Conservation (phyloP, 30 jellyfish, hydroid and myxozoan species). For the Hydractinia echinata region DNA sequence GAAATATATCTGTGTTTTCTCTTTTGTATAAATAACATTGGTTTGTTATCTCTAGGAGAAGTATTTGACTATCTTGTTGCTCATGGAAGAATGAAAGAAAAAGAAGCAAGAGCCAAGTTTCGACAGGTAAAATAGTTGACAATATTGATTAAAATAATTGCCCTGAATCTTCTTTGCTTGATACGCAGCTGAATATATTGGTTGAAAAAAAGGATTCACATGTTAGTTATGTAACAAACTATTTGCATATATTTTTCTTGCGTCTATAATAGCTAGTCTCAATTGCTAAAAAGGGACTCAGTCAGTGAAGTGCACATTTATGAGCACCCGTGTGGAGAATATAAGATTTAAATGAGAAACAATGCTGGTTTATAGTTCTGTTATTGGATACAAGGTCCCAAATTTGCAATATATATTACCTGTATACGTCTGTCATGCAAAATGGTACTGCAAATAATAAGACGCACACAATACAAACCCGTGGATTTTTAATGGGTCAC, state of each 20-base stretch:
- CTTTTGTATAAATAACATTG: background rate
- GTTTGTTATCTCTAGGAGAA: constrained; percentile 53
- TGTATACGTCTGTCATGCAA: too few species aligned
- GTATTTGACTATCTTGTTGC: constrained; percentile 98
- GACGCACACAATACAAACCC: too few species aligned
- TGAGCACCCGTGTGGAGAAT: too few species aligned
- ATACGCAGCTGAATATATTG: background rate
- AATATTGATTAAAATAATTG: background rate
- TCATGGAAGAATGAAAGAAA: constrained; percentile 95
- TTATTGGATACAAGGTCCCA: too few species aligned
- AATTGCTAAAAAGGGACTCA: too few species aligned
- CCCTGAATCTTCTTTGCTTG: background rate
- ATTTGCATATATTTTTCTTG: too few species aligned
- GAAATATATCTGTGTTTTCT: background rate
- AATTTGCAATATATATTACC: too few species aligned
- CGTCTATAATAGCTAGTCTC: background rate
- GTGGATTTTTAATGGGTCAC: too few species aligned
- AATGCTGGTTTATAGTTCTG: too few species aligned
- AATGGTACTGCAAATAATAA: too few species aligned
- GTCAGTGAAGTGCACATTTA: too few species aligned
- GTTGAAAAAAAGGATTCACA: background rate
- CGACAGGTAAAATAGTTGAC: constrained; percentile 62
- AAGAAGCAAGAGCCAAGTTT: constrained; percentile 94
- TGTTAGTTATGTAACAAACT: background rate
- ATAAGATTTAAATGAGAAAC: too few species aligned